Conservation (phyloP, 2,888 invertebrate genomes). For the Altica lythri region DNA sequence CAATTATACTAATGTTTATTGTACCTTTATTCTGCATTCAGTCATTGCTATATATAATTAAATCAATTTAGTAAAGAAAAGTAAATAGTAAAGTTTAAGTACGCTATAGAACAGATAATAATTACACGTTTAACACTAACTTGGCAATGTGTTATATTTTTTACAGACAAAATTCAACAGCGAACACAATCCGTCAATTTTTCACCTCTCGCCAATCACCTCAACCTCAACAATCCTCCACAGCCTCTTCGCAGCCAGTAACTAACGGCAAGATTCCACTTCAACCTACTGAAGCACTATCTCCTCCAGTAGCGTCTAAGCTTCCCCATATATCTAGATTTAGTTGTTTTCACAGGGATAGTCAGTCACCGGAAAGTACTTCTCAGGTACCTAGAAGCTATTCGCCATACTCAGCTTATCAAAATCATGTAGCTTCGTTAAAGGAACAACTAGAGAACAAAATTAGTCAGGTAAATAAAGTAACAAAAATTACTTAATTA, state of each 20-base stretch:
- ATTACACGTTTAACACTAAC: too few relatives aligned
- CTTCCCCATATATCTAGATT: slow-evolving; percentile 47
- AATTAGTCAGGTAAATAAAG: slow-evolving; percentile 23
- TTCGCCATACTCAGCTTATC: slow-evolving; percentile 50
- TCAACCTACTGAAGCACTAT: slow-evolving; percentile 12
- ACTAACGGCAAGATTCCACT: slow-evolving; percentile 26
- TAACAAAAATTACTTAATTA: too few relatives aligned
- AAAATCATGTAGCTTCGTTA: slow-evolving; percentile 46
- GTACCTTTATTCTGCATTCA: too few relatives aligned
- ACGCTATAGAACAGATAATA: too few relatives aligned
- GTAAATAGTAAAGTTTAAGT: too few relatives aligned
- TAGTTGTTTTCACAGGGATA: slow-evolving; percentile 49
- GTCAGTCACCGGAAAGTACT: slow-evolving; percentile 27
- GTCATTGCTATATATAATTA: too few relatives aligned
- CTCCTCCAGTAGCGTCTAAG: slow-evolving; percentile 21
- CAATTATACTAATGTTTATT: too few relatives aligned
- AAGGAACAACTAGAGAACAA: slow-evolving; percentile 32
- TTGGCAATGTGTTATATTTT: slow-evolving; percentile 4
- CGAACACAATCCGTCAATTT: slow-evolving; percentile 45
- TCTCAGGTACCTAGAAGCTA: slow-evolving; percentile 44
- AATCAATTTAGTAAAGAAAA: too few relatives aligned
- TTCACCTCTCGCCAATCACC: slow-evolving; percentile 44
- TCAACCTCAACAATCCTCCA: slow-evolving; percentile 34
- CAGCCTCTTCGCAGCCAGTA: slow-evolving; percentile 11
- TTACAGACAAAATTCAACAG: slow-evolving; percentile 44